These are phyloP conservation scores for Glomeris maerens DNA, from an alignment of 1,140 invertebrate species.

Conservation along the genomic window DNA sequence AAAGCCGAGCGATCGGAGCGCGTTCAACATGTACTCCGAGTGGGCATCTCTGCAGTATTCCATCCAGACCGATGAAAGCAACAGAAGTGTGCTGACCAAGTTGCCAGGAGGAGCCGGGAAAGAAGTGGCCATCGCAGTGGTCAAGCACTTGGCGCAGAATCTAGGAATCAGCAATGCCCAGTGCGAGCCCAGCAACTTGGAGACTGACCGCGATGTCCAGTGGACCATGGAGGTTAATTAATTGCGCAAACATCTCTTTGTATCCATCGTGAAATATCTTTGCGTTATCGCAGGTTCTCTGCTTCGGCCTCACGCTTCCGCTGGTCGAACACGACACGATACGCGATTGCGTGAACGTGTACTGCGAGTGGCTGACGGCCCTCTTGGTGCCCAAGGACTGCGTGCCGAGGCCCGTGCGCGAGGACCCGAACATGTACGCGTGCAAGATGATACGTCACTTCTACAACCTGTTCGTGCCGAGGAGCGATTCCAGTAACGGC, in stretches of 20 bases:
- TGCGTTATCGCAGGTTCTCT: slow-evolving; percentile 50
- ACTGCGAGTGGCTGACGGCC: slow-evolving; percentile 89
- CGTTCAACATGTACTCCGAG: slow-evolving; percentile 30
- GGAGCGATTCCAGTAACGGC: slow-evolving; percentile 77
- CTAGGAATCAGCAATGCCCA: slow-evolving; percentile 44
- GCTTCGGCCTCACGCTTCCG: slow-evolving; percentile 79
- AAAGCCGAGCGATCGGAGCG: too few species aligned
- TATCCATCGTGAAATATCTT: too few species aligned
- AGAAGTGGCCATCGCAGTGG: slow-evolving; percentile 69
- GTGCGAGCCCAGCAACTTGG: slow-evolving; percentile 26
- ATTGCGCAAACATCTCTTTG: too few species aligned
- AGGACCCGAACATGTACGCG: slow-evolving; percentile 82
- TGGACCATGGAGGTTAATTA: slow-evolving; percentile 67
- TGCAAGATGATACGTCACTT: slow-evolving; percentile 83
- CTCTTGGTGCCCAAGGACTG: slow-evolving; percentile 67
- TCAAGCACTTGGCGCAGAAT: slow-evolving; percentile 60
- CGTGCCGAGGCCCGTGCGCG: slow-evolving; percentile 68
- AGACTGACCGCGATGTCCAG: slow-evolving; percentile 51
- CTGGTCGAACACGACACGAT: slow-evolving; percentile 82
- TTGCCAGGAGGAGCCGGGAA: slow-evolving; percentile 57
- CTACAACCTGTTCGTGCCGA: slow-evolving; percentile 88
- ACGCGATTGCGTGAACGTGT: slow-evolving; percentile 89
- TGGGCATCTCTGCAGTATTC: slow-evolving; percentile 31
- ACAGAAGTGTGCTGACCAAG: slow-evolving; percentile 67
- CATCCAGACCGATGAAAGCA: slow-evolving; percentile 40